phyloP scores from a whole-genome alignment of 2,888 invertebrate species.

The Camptogramma bilineatum region DNA sequence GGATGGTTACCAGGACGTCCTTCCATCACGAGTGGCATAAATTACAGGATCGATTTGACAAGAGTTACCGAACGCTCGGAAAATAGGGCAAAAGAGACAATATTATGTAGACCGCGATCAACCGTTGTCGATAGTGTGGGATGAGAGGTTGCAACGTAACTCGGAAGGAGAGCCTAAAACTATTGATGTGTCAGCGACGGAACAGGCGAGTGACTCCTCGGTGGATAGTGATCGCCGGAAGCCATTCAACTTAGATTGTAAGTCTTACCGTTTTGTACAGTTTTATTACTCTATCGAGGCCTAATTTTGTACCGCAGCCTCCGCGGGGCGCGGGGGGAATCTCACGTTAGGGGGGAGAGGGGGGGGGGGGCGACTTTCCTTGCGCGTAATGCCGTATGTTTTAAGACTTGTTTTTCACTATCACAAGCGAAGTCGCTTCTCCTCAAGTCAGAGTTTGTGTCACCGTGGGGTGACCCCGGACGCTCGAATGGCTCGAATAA shows the following conservation, averaged over 20 bases:
- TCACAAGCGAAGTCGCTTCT: slow-evolving; percentile 17
- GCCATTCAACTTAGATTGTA: slow-evolving; percentile 13
- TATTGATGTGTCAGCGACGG: background rate
- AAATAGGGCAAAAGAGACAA: too few relatives aligned
- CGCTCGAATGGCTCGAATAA: slow-evolving; percentile 29
- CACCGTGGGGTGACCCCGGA: background rate
- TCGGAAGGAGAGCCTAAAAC: background rate
- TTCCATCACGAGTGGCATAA: too few relatives aligned
- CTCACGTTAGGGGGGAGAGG: slow-evolving; percentile 24
- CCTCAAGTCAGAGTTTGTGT: slow-evolving; percentile 10
- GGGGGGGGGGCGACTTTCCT: slow-evolving; percentile 27
- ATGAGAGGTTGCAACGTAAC: too few relatives aligned
- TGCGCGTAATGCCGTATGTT: slow-evolving; percentile 2
- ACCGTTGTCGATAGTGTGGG: too few relatives aligned
- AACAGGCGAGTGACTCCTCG: background rate
- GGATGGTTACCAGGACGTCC: too few relatives aligned
- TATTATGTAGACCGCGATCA: too few relatives aligned
- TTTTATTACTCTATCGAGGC: slow-evolving; percentile 29
- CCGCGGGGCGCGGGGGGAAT: slow-evolving; percentile 26
- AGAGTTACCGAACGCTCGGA: too few relatives aligned
- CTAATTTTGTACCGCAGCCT: slow-evolving; percentile 36
- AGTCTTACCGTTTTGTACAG: slow-evolving; percentile 30
- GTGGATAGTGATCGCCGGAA: slow-evolving; percentile 16
- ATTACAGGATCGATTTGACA: too few relatives aligned
- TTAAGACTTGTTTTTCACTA: slow-evolving; percentile 8